A percentile compares a stretch with the other conserved stretches of the same genome.
Evolutionary conservation across 2,888 invertebrate genomes (phyloP).

Genomic region (Cryptocephalus moraei): DNA sequence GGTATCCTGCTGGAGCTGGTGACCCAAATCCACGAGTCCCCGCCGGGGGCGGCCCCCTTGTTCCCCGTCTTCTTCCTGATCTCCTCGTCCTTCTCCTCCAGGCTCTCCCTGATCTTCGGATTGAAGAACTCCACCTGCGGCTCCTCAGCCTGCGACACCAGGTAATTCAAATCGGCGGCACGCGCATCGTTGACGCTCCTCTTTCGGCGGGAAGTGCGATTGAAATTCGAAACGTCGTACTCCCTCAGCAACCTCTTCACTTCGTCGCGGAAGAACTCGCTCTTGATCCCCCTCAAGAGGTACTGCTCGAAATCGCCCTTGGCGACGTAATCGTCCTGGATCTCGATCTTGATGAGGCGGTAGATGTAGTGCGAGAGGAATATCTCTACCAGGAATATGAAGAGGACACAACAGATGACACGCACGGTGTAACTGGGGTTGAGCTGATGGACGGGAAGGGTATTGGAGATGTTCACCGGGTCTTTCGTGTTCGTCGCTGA

Average conservation of each 20-base stretch:
- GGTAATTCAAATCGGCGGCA: conserved; percentile 23
- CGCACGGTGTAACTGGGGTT: conserved; percentile 35
- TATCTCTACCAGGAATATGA: conserved; percentile 35
- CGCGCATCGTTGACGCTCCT: conserved; percentile 10
- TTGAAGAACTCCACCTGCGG: conserved; percentile 63
- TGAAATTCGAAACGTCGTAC: conserved; percentile 7
- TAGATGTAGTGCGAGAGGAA: conserved; percentile 36
- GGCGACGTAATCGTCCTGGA: conserved; percentile 30
- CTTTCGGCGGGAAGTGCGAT: conserved; percentile 8
- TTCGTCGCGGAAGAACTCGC: conserved; percentile 25
- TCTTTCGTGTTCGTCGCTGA: conserved; percentile 16
- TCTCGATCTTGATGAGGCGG: conserved; percentile 31
- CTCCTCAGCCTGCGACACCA: conserved; percentile 31
- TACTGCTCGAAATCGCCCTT: conserved; percentile 28
- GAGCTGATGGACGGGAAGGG: conserved; percentile 18
- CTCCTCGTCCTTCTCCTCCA: conserved; percentile 38
- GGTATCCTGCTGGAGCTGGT: conserved; percentile 81
- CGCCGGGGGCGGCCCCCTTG: conserved; percentile 59
- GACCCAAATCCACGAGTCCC: conserved; percentile 77
- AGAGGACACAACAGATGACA: conserved; percentile 34
- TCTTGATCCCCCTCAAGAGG: conserved; percentile 27
- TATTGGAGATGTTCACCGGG: conserved; percentile 9
- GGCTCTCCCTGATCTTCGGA: conserved; percentile 54
- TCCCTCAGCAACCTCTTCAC: conserved; percentile 26
- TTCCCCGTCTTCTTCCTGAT: conserved; percentile 41